Evolutionary conservation across 2,888 invertebrate species (phyloP), one percentile per base, ranked within the genome.

Genomic region (Nemurella pictetii): DNA sequence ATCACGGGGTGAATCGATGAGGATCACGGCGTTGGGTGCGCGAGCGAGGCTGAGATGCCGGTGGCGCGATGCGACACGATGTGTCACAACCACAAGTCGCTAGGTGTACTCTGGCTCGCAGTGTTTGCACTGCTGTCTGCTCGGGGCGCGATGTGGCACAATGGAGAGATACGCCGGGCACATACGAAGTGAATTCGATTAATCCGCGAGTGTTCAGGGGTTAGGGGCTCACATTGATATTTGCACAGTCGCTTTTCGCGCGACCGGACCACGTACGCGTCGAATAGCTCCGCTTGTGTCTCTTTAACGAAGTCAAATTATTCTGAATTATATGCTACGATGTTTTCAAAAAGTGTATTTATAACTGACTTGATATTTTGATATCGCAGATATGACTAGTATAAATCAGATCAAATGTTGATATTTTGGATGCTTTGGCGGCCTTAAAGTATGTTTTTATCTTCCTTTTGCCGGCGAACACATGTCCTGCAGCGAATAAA

Each of bases 121-220:
- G 32, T 32, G 9, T 55, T 55, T 20, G 55, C 9, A 20, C 15
- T 55, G 55, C 20, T 3, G 55, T 20, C 20, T 3, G 55, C 55
- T 55, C 20, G 55, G 9, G 2, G 12, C 55, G 55, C 55, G 55
- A 20, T 2, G 15, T 55, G 55, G 20, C 15, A 29, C 20, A 5
- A 78, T 29, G 25, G 0, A 15, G 78, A 5, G 32, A 30, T 73
- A 20, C 26, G 78, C 77, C 12, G 77, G 77, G 26, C 20, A 25
- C 73, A 20, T 73, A n/a, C 73, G n/a, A 73, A 73, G 77, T 75
- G 78, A 78, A 78, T n/a, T 78, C 78, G 78, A 29, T 78, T 78
- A 78, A 25, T 78, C 20, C 4, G 25, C 25, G 29, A 78, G 29
- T 29, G 78, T 25, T 78, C 26, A 0, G 32, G 78, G 78, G 78